phyloP scores from a whole-genome alignment of 1,140 invertebrate species.

The Drosophila pseudoananassae region DNA sequence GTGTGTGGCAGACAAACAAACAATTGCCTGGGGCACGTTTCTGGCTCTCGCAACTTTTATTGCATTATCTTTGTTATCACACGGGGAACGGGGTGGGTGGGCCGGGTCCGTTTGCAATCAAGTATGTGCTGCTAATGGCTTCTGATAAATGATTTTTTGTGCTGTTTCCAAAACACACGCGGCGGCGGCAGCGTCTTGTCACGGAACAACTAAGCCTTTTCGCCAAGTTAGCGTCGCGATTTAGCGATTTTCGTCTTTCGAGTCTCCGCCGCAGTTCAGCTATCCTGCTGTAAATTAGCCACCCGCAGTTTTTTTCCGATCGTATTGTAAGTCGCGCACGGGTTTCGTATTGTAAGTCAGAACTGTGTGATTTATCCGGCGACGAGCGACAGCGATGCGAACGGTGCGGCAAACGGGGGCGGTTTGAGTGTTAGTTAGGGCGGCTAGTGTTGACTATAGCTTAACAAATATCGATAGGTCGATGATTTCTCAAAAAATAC shows the following conservation, averaged over 20 bases:
- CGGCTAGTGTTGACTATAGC: too few species aligned
- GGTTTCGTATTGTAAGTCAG: neutral
- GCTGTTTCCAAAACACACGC: conserved; percentile 37
- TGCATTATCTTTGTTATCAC: conserved; percentile 71
- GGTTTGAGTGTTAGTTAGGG: too few species aligned
- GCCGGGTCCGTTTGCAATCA: conserved; percentile 15
- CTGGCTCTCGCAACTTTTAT: conserved; percentile 47
- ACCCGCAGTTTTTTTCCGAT: neutral
- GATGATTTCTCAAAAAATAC: too few species aligned
- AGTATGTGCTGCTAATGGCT: neutral
- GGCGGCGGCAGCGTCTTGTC: neutral
- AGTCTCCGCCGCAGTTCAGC: neutral
- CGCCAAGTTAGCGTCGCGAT: too few species aligned
- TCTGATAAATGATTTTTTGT: neutral
- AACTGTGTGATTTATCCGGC: neutral
- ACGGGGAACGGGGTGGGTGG: conserved; percentile 32
- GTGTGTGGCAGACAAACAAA: conserved; percentile 47
- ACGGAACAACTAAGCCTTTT: neutral
- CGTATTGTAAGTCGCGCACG: neutral
- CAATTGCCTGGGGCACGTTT: conserved; percentile 74
- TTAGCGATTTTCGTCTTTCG: neutral
- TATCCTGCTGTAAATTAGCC: neutral
- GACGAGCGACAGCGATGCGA: neutral
- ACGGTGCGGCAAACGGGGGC: too few species aligned
- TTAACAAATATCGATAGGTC: too few species aligned